Conservation (phyloP, 1,140 invertebrate species). For the Cydia pomonella region DNA sequence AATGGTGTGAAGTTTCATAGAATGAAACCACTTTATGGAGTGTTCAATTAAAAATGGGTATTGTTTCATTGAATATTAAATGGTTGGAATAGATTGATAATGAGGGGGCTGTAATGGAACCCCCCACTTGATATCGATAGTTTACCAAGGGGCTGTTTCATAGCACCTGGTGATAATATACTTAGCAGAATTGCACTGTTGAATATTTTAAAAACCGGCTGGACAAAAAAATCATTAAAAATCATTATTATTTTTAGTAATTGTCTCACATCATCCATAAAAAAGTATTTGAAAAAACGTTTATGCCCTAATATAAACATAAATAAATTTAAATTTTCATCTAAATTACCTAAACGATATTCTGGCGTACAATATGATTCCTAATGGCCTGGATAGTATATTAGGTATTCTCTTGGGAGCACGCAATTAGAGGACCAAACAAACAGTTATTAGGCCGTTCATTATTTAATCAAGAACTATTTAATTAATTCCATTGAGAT, state of each 20-base stretch:
- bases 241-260: no score
- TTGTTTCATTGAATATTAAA: slow-evolving; percentile 33
- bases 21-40: slow-evolving; percentile 31
- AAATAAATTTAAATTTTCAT: no score
- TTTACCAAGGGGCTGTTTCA: background rate
- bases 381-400: background rate
- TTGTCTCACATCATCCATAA: no score
- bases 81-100: slow-evolving; percentile 10
- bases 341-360: no score
- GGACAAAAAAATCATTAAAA: background rate
- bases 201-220: background rate
- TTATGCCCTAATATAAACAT: no score
- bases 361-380: background rate
- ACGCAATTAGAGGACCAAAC: slow-evolving; percentile 22
- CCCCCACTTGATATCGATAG: slow-evolving; percentile 25
- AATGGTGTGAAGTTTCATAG: background rate
- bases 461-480: slow-evolving; percentile 15
- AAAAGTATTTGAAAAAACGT: background rate
- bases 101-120: slow-evolving; percentile 20
- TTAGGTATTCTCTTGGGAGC: slow-evolving; percentile 12
- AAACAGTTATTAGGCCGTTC: slow-evolving; percentile 24
- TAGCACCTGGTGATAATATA: slow-evolving; percentile 15
- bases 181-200: background rate
- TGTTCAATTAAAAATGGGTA: slow-evolving; percentile 26
- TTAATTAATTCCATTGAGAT: background rate